Conservation (phyloP, 2,797 vertebrate species). For the Eupleurogrammus muticus region DNA sequence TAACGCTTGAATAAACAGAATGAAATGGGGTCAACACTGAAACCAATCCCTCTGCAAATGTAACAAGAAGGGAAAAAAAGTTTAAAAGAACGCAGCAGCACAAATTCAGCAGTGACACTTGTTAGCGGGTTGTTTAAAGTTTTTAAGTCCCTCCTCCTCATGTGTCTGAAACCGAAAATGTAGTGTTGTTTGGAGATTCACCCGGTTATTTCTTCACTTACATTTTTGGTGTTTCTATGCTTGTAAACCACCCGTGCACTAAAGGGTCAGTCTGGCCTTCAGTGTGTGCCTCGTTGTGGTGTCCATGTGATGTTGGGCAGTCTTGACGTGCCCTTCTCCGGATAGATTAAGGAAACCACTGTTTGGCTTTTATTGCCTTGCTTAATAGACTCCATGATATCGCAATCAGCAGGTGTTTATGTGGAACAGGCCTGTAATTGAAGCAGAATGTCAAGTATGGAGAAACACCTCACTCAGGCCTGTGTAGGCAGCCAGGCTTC, state of each 20-base stretch:
- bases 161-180: conserved; percentile 6
- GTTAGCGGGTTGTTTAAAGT: neutral
- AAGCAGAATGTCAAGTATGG: conserved; percentile 43
- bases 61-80: neutral
- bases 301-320: conserved; percentile 11
- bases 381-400: conserved; percentile 27
- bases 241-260: neutral
- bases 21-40: neutral
- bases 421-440: conserved; percentile 28
- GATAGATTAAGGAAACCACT: conserved; percentile 36
- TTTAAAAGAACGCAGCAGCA: neutral
- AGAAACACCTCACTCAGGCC: conserved; percentile 41
- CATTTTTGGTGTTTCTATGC: neutral
- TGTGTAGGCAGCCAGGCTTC: conserved; percentile 9
- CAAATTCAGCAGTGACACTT: neutral
- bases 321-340: conserved; percentile 23
- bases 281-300: neutral
- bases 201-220: neutral
- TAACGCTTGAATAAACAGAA: neutral
- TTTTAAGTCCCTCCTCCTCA: neutral
- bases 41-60: neutral
- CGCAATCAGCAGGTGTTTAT: conserved; percentile 34
- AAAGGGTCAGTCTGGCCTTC: neutral
- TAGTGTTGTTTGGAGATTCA: neutral
- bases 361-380: conserved; percentile 27